These are phyloP conservation scores for Sebastes miniatus DNA, from an alignment of 2,797 vertebrate genomes.

Conservation along the genomic window DNA sequence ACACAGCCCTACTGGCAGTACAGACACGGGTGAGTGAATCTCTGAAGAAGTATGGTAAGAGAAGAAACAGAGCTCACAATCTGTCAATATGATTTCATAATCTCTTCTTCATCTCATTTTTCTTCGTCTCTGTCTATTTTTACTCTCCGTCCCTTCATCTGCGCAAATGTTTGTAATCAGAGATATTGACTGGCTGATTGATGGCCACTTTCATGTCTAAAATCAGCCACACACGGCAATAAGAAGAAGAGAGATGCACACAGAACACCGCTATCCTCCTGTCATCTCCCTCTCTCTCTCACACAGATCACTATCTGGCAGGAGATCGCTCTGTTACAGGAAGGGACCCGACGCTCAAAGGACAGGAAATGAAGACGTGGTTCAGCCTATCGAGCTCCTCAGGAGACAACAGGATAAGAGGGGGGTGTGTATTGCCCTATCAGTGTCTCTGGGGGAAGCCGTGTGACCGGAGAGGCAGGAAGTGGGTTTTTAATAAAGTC, in stretches of 20 bases:
- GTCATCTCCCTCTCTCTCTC: conserved; percentile 21
- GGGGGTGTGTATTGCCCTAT: background rate
- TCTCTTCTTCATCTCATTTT: background rate
- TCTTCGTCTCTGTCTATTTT: background rate
- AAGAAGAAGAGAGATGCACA: background rate
- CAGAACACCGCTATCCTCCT: background rate
- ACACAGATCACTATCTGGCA: conserved; percentile 58
- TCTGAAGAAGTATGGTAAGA: background rate
- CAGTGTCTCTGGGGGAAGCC: conserved; percentile 32
- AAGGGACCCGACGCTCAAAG: conserved; percentile 43
- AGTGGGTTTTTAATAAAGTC: conserved; percentile 34
- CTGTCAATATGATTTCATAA: background rate
- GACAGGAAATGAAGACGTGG: conserved; percentile 67
- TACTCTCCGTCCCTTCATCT: background rate
- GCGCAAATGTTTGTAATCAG: conserved; percentile 16
- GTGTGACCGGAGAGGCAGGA: conserved; percentile 45
- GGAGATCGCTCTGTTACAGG: conserved; percentile 50
- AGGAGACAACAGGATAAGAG: conserved; percentile 32
- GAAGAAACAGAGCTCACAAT: background rate
- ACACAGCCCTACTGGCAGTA: too few relatives aligned
- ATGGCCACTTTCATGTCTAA: conserved; percentile 21
- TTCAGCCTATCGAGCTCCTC: conserved; percentile 43
- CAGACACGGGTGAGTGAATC: background rate
- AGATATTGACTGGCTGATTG: conserved; percentile 27
- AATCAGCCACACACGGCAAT: background rate